Evolutionary conservation across 2,888 invertebrate genomes (phyloP).

Genomic region (Andrena hattorfiana): DNA sequence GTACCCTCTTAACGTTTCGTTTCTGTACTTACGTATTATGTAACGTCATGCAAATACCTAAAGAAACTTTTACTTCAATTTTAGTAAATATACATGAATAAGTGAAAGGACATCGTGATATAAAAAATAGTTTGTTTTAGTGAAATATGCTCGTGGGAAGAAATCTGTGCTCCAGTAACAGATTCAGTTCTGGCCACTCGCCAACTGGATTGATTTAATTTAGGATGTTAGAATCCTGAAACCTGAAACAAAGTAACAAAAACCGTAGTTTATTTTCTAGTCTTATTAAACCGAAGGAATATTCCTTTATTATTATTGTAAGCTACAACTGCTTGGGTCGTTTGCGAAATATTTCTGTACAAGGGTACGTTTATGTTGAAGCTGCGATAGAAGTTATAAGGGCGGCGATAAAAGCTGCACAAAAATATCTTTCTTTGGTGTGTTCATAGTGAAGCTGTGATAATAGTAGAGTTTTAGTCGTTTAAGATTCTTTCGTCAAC

Average conservation of each 20-base stretch:
- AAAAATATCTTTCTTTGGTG: too few relatives aligned
- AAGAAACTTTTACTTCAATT: neutral
- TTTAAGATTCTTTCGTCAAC: too few relatives aligned
- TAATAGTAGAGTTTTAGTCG: too few relatives aligned
- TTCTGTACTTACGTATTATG: neutral
- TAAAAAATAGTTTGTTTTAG: neutral
- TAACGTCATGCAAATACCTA: neutral
- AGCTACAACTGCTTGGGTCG: too few relatives aligned
- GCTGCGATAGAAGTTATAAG: too few relatives aligned
- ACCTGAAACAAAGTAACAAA: constrained; percentile 24
- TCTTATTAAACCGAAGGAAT: neutral
- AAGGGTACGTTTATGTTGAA: too few relatives aligned
- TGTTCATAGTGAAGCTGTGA: too few relatives aligned
- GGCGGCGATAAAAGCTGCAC: too few relatives aligned
- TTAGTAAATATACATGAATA: constrained; percentile 2
- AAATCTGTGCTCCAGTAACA: neutral
- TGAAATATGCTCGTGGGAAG: neutral
- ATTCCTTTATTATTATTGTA: too few relatives aligned
- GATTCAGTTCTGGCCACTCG: neutral
- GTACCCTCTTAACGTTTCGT: neutral
- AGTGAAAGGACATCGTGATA: neutral
- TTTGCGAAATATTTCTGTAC: too few relatives aligned
- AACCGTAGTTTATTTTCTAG: neutral
- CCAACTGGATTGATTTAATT: neutral
- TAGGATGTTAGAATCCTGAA: neutral